Evolutionary conservation across 1,140 invertebrate species (phyloP).

Genomic region (Drosophila hydei): DNA sequence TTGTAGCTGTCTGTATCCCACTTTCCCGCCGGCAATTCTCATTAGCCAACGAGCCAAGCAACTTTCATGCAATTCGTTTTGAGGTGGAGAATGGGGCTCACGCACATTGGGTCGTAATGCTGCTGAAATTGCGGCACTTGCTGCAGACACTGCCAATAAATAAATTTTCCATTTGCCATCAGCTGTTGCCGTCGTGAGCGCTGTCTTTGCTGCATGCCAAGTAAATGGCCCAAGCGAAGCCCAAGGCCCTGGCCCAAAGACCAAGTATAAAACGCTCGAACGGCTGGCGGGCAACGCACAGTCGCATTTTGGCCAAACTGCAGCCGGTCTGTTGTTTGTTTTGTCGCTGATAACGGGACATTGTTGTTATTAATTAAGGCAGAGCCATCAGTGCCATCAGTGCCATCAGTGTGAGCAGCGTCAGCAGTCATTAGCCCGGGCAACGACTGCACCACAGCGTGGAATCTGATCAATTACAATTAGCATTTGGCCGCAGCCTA

Average conservation of each 20-base stretch:
- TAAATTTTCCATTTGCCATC: constrained; percentile 43
- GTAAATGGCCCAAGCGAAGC: constrained; percentile 3
- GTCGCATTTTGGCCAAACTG: constrained; percentile 34
- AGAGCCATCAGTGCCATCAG: constrained; percentile 11
- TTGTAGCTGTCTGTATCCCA: too few species aligned
- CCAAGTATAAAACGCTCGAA: constrained; percentile 41
- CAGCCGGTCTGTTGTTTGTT: constrained; percentile 10
- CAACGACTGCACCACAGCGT: constrained; percentile 19
- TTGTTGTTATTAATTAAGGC: constrained; percentile 29
- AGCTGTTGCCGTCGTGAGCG: background rate
- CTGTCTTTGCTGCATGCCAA: constrained; percentile 33
- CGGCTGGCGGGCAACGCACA: constrained; percentile 36
- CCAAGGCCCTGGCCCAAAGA: constrained; percentile 1
- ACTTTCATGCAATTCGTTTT: background rate
- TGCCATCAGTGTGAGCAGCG: background rate
- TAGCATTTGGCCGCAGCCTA: constrained; percentile 23
- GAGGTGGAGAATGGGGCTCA: constrained; percentile 3
- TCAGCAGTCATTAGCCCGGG: background rate
- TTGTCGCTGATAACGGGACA: constrained; percentile 8
- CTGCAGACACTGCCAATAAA: constrained; percentile 17
- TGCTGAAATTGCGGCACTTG: constrained; percentile 23
- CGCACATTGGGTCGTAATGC: constrained; percentile 20
- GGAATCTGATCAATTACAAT: constrained; percentile 38
- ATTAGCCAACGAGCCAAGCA: too few species aligned
- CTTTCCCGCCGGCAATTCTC: too few species aligned